Percentiles rank a stretch among this genome's conserved stretches.
phyloP scores from a whole-genome alignment of 2,797 vertebrate species.

The Eulemur rubriventer region DNA sequence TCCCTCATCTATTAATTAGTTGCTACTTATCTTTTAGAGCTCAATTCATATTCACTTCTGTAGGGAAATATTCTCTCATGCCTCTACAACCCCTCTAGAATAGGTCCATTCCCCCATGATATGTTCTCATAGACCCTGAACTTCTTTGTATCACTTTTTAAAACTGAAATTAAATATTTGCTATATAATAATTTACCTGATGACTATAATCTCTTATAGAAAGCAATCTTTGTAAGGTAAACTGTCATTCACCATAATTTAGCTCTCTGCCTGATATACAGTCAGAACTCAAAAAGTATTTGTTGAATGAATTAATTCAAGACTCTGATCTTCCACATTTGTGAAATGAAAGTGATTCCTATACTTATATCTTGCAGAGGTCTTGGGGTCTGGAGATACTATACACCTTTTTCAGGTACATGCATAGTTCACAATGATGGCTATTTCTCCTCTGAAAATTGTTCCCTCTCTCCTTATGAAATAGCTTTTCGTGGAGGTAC shows the following conservation, averaged over 20 bases:
- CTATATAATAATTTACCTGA: neutral
- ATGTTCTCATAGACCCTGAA: neutral
- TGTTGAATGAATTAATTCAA: neutral
- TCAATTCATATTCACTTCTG: neutral
- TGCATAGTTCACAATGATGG: neutral
- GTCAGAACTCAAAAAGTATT: neutral
- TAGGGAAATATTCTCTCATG: neutral
- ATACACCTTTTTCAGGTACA: fast-evolving
- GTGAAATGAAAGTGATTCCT: neutral
- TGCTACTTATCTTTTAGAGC: neutral
- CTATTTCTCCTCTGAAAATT: neutral
- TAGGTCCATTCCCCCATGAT: neutral
- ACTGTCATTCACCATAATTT: neutral
- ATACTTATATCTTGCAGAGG: neutral
- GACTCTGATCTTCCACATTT: neutral
- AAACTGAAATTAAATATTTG: neutral
- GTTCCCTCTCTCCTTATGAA: neutral
- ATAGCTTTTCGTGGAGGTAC: neutral
- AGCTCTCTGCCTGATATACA: neutral
- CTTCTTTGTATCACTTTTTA: neutral
- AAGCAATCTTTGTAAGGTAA: neutral
- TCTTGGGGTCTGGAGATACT: neutral
- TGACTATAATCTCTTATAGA: neutral
- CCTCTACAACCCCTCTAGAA: neutral
- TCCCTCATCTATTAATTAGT: neutral